Conservation (phyloP, 2,113 vertebrate genomes). For the Apus apus region DNA sequence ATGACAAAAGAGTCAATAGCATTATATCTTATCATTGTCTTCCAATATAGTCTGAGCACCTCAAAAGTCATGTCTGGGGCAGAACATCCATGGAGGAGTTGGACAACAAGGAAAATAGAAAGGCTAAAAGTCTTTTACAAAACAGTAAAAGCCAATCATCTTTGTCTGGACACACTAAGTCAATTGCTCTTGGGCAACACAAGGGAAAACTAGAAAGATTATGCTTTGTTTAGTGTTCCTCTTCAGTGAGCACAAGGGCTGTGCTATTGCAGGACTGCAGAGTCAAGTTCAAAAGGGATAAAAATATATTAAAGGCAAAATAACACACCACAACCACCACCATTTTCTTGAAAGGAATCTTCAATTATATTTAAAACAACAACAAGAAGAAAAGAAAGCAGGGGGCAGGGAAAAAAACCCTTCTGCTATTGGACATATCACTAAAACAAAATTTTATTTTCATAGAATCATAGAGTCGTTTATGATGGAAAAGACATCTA, state of each 20-base stretch:
- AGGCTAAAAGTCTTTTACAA: constrained; percentile 28
- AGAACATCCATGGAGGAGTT: neutral
- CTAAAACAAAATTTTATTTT: neutral
- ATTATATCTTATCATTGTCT: neutral
- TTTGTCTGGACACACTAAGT: constrained; percentile 34
- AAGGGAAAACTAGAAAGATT: constrained; percentile 24
- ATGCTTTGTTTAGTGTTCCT: constrained; percentile 16
- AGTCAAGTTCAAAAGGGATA: constrained; percentile 18
- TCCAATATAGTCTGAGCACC: neutral
- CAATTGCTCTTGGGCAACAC: constrained; percentile 15
- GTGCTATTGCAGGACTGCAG: neutral
- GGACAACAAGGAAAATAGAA: neutral
- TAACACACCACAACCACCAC: neutral
- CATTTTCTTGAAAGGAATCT: constrained; percentile 16
- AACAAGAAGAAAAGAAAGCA: neutral
- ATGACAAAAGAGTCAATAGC: neutral
- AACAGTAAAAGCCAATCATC: constrained; percentile 39
- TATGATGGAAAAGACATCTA: neutral
- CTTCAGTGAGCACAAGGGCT: constrained; percentile 6
- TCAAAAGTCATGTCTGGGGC: constrained; percentile 10
- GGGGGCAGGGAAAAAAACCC: neutral
- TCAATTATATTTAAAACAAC: neutral
- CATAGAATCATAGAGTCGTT: neutral
- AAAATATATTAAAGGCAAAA: constrained; percentile 22
- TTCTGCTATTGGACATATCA: neutral